phyloP scores from a whole-genome alignment of 2,113 vertebrate genomes.

The Benitochromis conjunctus region DNA sequence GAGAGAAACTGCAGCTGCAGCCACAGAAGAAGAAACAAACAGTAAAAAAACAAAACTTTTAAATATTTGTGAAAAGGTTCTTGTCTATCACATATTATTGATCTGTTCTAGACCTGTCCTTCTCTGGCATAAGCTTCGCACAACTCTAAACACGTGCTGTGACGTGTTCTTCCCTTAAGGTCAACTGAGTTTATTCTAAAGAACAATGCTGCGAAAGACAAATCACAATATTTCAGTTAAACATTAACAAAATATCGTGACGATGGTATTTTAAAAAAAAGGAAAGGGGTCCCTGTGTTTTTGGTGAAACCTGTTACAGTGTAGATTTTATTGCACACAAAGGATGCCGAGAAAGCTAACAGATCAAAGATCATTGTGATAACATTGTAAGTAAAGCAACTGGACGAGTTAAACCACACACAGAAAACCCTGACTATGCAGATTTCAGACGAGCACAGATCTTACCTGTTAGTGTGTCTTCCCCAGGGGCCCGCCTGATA shows the following conservation, averaged over 20 bases:
- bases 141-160: background rate
- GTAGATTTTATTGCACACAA: background rate
- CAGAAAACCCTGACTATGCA: background rate
- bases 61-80: background rate
- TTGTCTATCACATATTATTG: background rate
- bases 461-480: constrained; percentile 67
- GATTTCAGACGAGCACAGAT: background rate
- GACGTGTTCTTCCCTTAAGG: background rate
- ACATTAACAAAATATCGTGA: background rate
- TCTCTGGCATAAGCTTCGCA: background rate
- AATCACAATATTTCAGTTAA: background rate
- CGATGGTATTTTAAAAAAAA: background rate
- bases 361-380: background rate
- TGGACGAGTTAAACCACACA: background rate
- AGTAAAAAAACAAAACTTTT: background rate
- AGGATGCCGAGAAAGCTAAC: background rate
- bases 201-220: background rate
- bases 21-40: constrained; percentile 26
- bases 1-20: constrained; percentile 65
- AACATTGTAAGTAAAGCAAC: background rate
- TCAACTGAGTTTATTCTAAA: background rate
- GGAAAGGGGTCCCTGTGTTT: background rate
- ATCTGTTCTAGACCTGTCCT: background rate
- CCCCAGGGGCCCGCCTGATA: constrained; percentile 54
- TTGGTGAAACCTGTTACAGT: background rate